Evolutionary conservation across 2,888 invertebrate species (phyloP), one percentile per base, ranked within the genome.

Genomic region (Antitype chi): DNA sequence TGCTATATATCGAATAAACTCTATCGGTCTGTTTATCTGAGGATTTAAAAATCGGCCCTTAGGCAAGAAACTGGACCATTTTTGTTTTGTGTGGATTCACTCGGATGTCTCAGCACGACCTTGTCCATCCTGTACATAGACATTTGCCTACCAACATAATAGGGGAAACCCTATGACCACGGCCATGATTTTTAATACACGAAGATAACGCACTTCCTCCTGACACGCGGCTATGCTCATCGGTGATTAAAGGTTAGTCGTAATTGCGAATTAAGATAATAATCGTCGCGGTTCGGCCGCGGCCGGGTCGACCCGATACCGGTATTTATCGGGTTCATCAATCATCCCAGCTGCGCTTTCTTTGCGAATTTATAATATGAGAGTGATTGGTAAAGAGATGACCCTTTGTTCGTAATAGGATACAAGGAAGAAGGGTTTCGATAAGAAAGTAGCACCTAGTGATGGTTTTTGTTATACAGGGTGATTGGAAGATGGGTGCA

Each of bases 201-300:
- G 38, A 78, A 66, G 78, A 70, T 74, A 43, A 57, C 59, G 55
- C 55, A 57, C 52, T 82, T 72, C 76, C 70, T 72, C 60, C 17
- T 57, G 52, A 75, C 75, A 80, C 76, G 81, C 55, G 67, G 84
- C 64, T 59, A 78, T 80, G 76, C 83, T 80, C 83, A 85, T 90
- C 87, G 78, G 86, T 92, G 89, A 92, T 92, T 88, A 91, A 92
- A 89, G 91, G 92, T 89, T 90, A 87, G 75, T 57, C 59, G 87
- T 92, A 91, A 91, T 92, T 91, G 92, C 85, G 76, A 90, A 91
- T 91, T 91, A 90, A 90, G 86, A 85, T 91, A 87, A 90, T 89
- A 90, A 88, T 89, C 70, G 72, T 73, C n/a, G 43, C 90, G 87
- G 88, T 84, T 74, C 79, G 78, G 72, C 81, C 77, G 85, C 85